A percentile compares a stretch with the other conserved stretches of the same genome.
Evolutionary conservation across 2,113 vertebrate genomes (phyloP).

Genomic region (Apteryx owenii): DNA sequence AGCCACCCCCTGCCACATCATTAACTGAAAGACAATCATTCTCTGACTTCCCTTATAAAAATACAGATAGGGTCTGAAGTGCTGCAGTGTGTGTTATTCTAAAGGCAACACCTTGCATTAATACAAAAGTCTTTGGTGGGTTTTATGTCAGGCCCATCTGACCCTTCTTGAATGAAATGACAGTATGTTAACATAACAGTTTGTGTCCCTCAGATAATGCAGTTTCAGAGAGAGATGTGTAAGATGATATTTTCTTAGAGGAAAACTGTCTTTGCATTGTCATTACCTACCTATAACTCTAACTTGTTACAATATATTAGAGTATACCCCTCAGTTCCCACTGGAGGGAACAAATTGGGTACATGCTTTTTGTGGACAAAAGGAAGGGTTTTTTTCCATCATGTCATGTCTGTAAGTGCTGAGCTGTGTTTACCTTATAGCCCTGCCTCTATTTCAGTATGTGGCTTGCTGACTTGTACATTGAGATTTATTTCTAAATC

Average conservation of each 20-base stretch:
- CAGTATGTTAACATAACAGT: neutral
- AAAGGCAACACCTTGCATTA: constrained; percentile 8
- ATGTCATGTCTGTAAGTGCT: neutral
- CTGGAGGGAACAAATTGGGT: neutral
- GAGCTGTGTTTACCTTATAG: neutral
- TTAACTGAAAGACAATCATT: constrained; percentile 60
- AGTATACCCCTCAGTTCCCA: neutral
- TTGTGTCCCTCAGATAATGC: neutral
- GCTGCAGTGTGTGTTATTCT: constrained; percentile 35
- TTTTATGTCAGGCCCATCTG: neutral
- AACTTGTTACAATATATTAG: neutral
- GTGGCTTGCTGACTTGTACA: neutral
- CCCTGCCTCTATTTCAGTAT: neutral
- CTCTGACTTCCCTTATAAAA: constrained; percentile 41
- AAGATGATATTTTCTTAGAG: neutral
- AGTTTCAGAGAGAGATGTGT: neutral
- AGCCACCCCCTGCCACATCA: constrained; percentile 32
- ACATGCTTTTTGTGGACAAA: neutral
- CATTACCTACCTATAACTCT: neutral
- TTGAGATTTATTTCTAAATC: neutral
- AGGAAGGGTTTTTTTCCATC: neutral
- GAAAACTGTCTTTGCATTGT: neutral
- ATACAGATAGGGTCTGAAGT: constrained; percentile 31
- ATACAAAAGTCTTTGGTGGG: neutral
- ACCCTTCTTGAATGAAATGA: neutral